Evolutionary conservation across 1,140 invertebrate genomes (phyloP), one percentile per base, ranked within the genome.

Genomic region (Nilaparvata lugens): DNA sequence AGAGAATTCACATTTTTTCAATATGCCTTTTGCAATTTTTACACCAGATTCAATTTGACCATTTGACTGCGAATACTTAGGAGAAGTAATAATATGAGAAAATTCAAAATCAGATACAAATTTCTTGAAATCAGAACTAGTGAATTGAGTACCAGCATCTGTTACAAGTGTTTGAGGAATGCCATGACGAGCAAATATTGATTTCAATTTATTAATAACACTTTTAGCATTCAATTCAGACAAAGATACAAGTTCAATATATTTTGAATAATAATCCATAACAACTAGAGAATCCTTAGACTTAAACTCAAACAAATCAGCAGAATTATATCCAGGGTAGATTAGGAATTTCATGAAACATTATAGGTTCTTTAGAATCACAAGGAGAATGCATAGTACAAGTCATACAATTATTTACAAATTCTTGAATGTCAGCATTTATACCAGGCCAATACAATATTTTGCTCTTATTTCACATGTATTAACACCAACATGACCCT

Each of bases 351-450:
- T 28, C 28, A 28, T 28, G 28, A 9, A 28, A 28, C 28, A 28
- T 4, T 4, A 65, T 40, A 35, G 56, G 9, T 52, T 53, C 57
- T 13, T 31, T 21, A n/a, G 13, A 52, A 23, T 63, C 55, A n/a
- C 55, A 51, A 28, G 57, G 62, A 51, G 57, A 56, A 55, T 60
- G 60, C 40, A 42, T 58, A 21, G 59, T n/a, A 66, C 70, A 74
- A 11, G 48, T 64, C 7, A 16, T 31, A 61, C 69, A 74, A 25
- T 63, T 62, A 18, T 31, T 42, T 0, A 73, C 65, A 19, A 65
- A 53, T 24, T 68, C 52, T 60, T 64, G 61, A 45, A 74, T 71
- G 21, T 74, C 64, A 16, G 60, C 63, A 43, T 63, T 56, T 56
- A 69, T 64, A 14, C 54, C 51, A 28, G 67, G 67, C 66, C 66